phyloP scores from a whole-genome alignment of 2,113 vertebrate species.

The Melanostigma gelatinosum region DNA sequence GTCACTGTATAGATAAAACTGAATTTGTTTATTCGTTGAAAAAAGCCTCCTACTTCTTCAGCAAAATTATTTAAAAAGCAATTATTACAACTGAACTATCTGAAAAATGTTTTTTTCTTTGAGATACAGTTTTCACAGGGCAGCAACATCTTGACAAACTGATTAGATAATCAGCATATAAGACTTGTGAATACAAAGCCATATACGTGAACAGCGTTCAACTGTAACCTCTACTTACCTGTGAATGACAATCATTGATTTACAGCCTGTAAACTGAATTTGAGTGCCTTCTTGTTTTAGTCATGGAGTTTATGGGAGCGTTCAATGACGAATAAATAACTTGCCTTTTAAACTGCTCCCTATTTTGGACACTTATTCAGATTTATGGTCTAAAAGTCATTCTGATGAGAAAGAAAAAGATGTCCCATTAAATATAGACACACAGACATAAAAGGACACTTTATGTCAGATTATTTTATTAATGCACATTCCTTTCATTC shows the following conservation, averaged over 20 bases:
- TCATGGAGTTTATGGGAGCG: neutral
- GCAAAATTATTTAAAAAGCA: neutral
- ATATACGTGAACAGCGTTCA: neutral
- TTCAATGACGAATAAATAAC: conserved; percentile 51
- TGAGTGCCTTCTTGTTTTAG: conserved; percentile 20
- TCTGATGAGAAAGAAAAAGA: neutral
- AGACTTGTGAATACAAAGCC: neutral
- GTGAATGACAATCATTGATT: conserved; percentile 10
- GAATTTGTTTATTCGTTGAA: neutral
- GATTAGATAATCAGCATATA: neutral
- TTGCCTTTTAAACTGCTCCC: conserved; percentile 29
- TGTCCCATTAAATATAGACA: neutral
- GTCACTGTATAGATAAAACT: neutral
- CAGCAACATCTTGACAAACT: neutral
- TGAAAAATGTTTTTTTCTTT: neutral
- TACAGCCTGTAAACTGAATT: conserved; percentile 23
- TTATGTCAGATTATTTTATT: conserved; percentile 79
- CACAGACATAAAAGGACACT: conserved; percentile 21
- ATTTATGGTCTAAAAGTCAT: neutral
- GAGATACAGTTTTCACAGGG: neutral
- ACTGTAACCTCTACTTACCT: neutral
- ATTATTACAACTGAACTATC: neutral
- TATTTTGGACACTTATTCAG: conserved; percentile 4
- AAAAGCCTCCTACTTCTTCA: neutral
- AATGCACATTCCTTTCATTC: conserved; percentile 89